phyloP scores from a whole-genome alignment of 1,140 invertebrate species.

The Chelonus insularis region DNA sequence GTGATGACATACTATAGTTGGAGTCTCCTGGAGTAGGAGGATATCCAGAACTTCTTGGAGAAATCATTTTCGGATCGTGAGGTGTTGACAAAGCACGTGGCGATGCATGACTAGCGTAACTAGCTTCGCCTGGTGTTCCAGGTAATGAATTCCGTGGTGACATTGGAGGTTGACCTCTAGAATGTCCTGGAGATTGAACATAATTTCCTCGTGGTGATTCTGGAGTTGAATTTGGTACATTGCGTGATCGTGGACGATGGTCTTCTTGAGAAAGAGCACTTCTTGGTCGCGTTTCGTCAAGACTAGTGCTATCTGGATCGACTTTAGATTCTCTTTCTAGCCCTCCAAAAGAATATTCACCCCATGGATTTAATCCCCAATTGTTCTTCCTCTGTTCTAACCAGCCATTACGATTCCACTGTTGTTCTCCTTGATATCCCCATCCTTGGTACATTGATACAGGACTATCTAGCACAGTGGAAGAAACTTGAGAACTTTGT shows the following conservation, averaged over 20 bases:
- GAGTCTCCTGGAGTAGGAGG: constrained; percentile 34
- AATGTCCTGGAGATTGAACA: constrained; percentile 35
- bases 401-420: constrained; percentile 51
- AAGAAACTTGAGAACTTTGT: constrained; percentile 80
- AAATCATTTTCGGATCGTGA: constrained; percentile 41
- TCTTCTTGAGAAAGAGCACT: constrained; percentile 54
- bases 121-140: constrained; percentile 37
- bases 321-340: constrained; percentile 63
- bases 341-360: constrained; percentile 55
- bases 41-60: constrained; percentile 45
- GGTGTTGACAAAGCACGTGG: constrained; percentile 39
- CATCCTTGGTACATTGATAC: constrained; percentile 62
- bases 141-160: constrained; percentile 49
- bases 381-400: constrained; percentile 51
- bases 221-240: constrained; percentile 42
- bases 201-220: constrained; percentile 44
- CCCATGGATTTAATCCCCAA: constrained; percentile 63
- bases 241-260: constrained; percentile 46
- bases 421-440: constrained; percentile 54
- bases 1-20: constrained; percentile 42
- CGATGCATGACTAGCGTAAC: constrained; percentile 33
- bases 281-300: constrained; percentile 52
- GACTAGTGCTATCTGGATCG: constrained; percentile 69
- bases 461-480: constrained; percentile 77
- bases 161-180: constrained; percentile 37